Evolutionary conservation across 2,113 vertebrate genomes (phyloP).

Genomic region (Setophaga kirtlandii): DNA sequence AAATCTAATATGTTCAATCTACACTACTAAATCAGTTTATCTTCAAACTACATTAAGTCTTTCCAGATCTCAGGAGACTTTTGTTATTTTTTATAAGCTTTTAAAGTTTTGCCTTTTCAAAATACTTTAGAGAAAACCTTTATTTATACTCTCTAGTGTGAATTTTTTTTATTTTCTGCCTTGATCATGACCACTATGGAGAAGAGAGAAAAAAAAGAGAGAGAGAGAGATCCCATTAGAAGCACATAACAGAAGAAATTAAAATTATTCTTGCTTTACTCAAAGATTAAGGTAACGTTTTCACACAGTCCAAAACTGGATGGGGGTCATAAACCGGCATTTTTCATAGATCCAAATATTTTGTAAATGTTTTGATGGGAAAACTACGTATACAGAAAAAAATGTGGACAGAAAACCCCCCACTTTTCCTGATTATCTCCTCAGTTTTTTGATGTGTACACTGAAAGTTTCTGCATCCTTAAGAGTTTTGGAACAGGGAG

Average conservation of each 20-base stretch:
- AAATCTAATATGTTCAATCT: not conserved
- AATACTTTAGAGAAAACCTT: not conserved
- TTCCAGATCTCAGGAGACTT: not conserved
- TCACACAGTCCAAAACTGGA: not conserved
- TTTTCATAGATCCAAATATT: not conserved
- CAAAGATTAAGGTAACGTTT: not conserved
- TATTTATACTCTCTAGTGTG: not conserved
- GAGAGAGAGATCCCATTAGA: not conserved
- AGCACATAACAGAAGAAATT: not conserved
- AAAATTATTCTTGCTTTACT: not conserved
- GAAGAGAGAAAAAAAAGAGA: not conserved
- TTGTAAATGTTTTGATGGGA: not conserved
- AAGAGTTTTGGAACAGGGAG: not conserved
- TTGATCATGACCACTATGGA: not conserved
- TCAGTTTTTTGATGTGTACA: not conserved
- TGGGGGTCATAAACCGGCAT: rapidly evolving
- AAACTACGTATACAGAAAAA: rapidly evolving
- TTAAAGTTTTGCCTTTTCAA: not conserved
- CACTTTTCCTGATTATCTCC: not conserved
- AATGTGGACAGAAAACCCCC: rapidly evolving
- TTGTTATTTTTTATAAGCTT: not conserved
- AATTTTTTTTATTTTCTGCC: not conserved
- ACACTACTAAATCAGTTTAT: not conserved
- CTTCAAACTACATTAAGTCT: not conserved
- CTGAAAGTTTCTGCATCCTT: not conserved